Evolutionary conservation across 1,140 invertebrate species (phyloP), one percentile per base, ranked within the genome.

Genomic region (Steinernema khuongi): DNA sequence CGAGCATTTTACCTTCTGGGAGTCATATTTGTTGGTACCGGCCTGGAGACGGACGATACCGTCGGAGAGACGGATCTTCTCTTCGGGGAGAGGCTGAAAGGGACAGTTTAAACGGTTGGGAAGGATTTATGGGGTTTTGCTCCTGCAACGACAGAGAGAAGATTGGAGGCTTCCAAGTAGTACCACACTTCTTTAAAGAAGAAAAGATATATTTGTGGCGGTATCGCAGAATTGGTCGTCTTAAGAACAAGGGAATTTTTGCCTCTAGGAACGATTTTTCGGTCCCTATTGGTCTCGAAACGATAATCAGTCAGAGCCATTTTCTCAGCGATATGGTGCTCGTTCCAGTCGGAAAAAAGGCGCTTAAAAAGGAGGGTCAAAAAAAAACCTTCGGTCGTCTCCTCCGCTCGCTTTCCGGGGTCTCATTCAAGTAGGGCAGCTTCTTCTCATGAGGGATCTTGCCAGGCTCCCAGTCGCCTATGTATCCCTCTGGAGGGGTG

Each of bases 11-110:
- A 77, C 76, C 75, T 78, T 78, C 68, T 78, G 77, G 41, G 73
- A 76, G 17, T 78, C 77, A 41, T 78, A 78, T 36, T 85, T 85
- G 81, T 84, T 84, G 36, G 84, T 85, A 80, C 83, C 83, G 31
- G 84, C 68, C 70, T 84, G 83, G n/a, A 85, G 76, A 78, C 82
- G 83, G 60, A 84, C 83, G 69, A 84, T 84, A 32, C 83, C 83
- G 43, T 84, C 83, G 19, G 76, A 81, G 41, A 82, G 72, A 74
- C 83, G 83, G 70, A 85, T 85, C 79, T 84, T 84, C 74, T 84
- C 83, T 73, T 84, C 83, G 70, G 83, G 81, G n/a, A 84, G 70
- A 1, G 79, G 81, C 83, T 82, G 71, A 77, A 82, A 71, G 41
- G 26, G 30, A 1, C 26, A 14, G 19, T 1, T 17, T 77, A 79